Evolutionary conservation across 2,797 vertebrate genomes (phyloP).

Genomic region (Coranthus polyacanthus): DNA sequence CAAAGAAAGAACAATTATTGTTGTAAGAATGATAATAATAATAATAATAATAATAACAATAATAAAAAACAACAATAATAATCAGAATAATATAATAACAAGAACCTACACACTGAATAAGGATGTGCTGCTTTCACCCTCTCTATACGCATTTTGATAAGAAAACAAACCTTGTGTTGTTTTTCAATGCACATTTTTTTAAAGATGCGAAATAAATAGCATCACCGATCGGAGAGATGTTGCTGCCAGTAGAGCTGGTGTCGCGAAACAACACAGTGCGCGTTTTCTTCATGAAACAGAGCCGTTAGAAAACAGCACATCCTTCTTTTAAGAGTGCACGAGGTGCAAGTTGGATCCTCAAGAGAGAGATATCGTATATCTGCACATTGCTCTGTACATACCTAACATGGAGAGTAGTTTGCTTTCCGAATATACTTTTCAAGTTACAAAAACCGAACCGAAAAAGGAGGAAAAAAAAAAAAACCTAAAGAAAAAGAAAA

Average conservation of each 20-base stretch:
- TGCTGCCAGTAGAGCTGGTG: conserved; percentile 46
- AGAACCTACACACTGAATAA: conserved; percentile 84
- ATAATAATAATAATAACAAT: conserved; percentile 53
- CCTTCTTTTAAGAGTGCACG: conserved; percentile 59
- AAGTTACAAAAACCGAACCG: conserved; percentile 87
- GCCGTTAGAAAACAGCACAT: conserved; percentile 37
- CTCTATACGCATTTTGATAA: conserved; percentile 22
- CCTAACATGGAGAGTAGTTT: conserved; percentile 93
- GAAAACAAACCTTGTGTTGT: conserved; percentile 45
- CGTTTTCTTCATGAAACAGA: conserved; percentile 11
- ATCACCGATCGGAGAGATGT: conserved; percentile 72
- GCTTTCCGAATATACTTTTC: conserved; percentile 96
- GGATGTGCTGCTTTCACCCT: conserved; percentile 58
- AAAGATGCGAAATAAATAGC: conserved; percentile 27
- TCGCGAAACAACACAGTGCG: conserved; percentile 33
- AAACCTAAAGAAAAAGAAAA: conserved; percentile 9
- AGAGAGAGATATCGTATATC: conserved; percentile 88
- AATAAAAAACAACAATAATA: conserved; percentile 71
- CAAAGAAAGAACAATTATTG: conserved; percentile 67
- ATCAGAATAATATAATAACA: conserved; percentile 82
- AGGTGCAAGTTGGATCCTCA: conserved; percentile 92
- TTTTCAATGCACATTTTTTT: conserved; percentile 42
- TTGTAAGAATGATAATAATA: conserved; percentile 73
- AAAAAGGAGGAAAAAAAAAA: conserved; percentile 19
- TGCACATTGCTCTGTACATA: conserved; percentile 96